Conservation (phyloP, 2,888 invertebrate species). For the Alloplasta piceator region DNA sequence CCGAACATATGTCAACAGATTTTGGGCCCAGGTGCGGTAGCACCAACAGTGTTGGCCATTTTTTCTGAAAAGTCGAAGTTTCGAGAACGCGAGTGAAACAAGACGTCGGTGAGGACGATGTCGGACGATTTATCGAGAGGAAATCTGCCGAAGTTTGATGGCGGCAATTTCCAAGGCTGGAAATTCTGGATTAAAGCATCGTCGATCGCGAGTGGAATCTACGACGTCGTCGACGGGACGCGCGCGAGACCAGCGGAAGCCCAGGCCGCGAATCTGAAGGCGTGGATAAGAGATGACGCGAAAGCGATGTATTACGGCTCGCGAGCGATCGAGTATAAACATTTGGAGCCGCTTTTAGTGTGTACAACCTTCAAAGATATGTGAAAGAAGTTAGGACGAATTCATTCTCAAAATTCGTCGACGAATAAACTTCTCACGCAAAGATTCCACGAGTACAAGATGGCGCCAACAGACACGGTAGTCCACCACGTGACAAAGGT, state of each 20-base stretch:
- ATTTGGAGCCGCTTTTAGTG: conserved; percentile 29
- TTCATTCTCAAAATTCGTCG: conserved; percentile 53
- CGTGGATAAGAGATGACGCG: conserved; percentile 47
- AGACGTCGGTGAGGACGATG: conserved; percentile 24
- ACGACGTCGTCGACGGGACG: conserved; percentile 33
- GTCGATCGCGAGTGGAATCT: conserved; percentile 30
- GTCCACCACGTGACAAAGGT: conserved; percentile 49
- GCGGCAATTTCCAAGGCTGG: conserved; percentile 34
- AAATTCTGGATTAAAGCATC: conserved; percentile 32
- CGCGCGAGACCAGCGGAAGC: conserved; percentile 21
- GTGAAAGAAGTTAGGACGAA: conserved; percentile 39
- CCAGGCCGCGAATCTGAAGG: conserved; percentile 16
- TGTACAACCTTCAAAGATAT: conserved; percentile 29
- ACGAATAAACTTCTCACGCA: conserved; percentile 51
- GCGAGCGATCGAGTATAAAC: conserved; percentile 31
- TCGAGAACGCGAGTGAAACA: conserved; percentile 20
- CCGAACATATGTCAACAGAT: no score
- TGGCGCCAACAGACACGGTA: conserved; percentile 51
- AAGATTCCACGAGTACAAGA: conserved; percentile 54
- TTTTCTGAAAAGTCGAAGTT: conserved; percentile 14
- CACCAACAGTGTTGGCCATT: conserved; percentile 7
- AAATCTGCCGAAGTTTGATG: conserved; percentile 29
- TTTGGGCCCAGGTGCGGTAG: no score
- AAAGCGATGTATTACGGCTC: conserved; percentile 39
- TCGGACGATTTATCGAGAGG: conserved; percentile 31